Evolutionary conservation across 1,140 invertebrate species (phyloP).

Genomic region (Manduca sexta): DNA sequence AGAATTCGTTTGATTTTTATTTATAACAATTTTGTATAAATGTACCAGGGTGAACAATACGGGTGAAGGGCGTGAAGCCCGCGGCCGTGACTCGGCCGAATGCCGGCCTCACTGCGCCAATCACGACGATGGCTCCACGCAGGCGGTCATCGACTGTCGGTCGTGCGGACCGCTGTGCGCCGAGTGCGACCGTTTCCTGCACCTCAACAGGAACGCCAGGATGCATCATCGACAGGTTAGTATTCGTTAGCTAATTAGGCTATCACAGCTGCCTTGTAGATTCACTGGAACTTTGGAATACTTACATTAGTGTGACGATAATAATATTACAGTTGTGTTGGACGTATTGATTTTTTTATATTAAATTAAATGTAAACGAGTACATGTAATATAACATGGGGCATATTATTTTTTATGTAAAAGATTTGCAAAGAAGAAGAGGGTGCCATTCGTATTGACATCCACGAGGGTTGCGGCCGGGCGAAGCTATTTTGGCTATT

Average conservation of each 20-base stretch:
- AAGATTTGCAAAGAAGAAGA: slow-evolving; percentile 96
- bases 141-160: slow-evolving; percentile 94
- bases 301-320: no score
- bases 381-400: no score
- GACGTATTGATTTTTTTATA: no score
- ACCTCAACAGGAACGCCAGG: slow-evolving; percentile 91
- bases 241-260: no score
- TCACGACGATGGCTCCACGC: slow-evolving; percentile 96
- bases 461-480: slow-evolving; percentile 96
- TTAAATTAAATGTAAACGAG: no score
- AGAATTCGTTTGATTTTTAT: slow-evolving; percentile 1
- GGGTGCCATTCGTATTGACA: slow-evolving; percentile 93
- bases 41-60: slow-evolving; percentile 34
- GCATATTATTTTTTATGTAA: no score
- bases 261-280: no score
- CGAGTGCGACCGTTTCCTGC: slow-evolving; percentile 96
- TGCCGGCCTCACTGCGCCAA: slow-evolving; percentile 86
- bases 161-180: slow-evolving; percentile 94
- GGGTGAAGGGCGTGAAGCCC: slow-evolving; percentile 29
- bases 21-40: neutral
- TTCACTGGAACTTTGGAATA: no score
- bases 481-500: slow-evolving; percentile 97
- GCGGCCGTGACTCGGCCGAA: slow-evolving; percentile 27
- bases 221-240: slow-evolving; percentile 89
- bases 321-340: no score